Conservation (phyloP, 1,140 invertebrate species). For the Drosophila oshimai region DNA sequence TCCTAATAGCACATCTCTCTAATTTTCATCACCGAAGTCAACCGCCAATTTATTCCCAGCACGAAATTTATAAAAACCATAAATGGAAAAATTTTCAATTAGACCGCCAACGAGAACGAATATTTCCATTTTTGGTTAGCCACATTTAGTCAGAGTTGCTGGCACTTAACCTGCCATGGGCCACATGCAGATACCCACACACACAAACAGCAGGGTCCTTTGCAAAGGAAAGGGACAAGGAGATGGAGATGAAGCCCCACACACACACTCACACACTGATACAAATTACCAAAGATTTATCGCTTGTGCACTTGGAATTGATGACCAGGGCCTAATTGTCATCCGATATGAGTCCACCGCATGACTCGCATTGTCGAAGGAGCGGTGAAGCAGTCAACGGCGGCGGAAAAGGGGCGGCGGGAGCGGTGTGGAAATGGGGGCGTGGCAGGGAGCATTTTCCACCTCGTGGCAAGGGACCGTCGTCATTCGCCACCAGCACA, state of each 20-base stretch:
- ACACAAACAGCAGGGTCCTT: too few relatives aligned
- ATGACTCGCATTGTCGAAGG: slow-evolving; percentile 76
- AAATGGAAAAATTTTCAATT: slow-evolving; percentile 52
- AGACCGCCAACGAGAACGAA: slow-evolving; percentile 48
- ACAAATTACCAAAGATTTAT: slow-evolving; percentile 81
- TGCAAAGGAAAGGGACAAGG: too few relatives aligned
- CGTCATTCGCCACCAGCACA: slow-evolving; percentile 59
- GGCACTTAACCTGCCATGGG: slow-evolving; percentile 47
- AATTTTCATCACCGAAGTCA: background rate
- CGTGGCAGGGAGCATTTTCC: slow-evolving; percentile 10
- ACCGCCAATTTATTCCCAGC: slow-evolving; percentile 9
- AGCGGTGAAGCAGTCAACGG: slow-evolving; percentile 36
- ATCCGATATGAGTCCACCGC: slow-evolving; percentile 80
- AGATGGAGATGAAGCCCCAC: slow-evolving; percentile 17
- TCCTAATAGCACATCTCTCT: too few relatives aligned
- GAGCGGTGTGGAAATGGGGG: slow-evolving; percentile 16
- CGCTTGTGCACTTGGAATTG: slow-evolving; percentile 79
- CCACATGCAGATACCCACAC: slow-evolving; percentile 3
- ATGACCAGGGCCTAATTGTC: slow-evolving; percentile 81
- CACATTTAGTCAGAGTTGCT: slow-evolving; percentile 51
- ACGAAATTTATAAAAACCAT: slow-evolving; percentile 8
- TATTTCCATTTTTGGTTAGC: slow-evolving; percentile 46
- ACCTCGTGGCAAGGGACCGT: slow-evolving; percentile 38
- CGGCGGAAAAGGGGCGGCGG: background rate
- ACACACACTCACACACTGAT: slow-evolving; percentile 48